Percentiles rank a stretch among this genome's conserved stretches.
These are phyloP conservation scores for Pseudonaja textilis DNA, from an alignment of 2,113 vertebrate genomes.

Conservation along the genomic window DNA sequence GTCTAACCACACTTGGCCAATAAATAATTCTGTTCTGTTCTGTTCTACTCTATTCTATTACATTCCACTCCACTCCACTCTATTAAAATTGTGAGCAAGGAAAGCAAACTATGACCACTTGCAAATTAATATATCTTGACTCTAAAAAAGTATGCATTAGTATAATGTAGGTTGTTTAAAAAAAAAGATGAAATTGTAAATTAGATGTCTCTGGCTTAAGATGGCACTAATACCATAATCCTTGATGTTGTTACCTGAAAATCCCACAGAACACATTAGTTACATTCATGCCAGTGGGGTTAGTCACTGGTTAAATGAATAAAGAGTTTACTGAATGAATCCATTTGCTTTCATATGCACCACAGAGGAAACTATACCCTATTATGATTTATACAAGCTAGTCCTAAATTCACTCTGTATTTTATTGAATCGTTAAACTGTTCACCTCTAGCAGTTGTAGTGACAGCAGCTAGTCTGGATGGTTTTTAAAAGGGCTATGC, in stretches of 20 bases:
- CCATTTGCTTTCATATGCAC: neutral
- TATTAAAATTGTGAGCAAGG: neutral
- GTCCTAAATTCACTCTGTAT: neutral
- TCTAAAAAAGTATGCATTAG: neutral
- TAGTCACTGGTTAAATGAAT: neutral
- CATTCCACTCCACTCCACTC: neutral
- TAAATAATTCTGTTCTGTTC: no score
- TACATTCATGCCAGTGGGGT: neutral
- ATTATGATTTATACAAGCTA: neutral
- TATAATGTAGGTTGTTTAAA: neutral
- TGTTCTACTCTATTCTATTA: no score
- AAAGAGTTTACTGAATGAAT: neutral
- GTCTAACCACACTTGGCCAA: no score
- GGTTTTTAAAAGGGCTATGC: neutral
- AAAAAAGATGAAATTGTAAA: neutral
- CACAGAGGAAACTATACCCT: neutral
- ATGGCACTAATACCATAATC: neutral
- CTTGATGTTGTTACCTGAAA: neutral
- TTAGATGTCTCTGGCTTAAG: neutral
- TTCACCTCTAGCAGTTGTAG: neutral
- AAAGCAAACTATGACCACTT: neutral
- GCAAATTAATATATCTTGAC: neutral
- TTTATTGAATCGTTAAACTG: neutral
- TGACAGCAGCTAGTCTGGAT: neutral
- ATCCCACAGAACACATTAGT: neutral